Base-by-base conservation (phyloP, 37 sponge, comb jelly and placozoan genomes). In the Amphimedon queenslandica region DNA sequence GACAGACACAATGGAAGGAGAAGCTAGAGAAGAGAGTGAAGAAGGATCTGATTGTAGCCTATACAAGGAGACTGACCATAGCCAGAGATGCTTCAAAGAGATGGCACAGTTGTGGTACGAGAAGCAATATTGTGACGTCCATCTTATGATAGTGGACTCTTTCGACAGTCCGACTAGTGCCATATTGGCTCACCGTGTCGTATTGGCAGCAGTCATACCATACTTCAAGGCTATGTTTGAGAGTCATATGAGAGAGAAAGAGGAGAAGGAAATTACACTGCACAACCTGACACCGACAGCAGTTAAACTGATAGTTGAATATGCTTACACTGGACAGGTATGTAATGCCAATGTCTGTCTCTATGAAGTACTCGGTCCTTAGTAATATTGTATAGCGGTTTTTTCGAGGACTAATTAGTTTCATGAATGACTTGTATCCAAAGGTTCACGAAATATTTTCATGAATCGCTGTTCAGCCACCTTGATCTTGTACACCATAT, bases 161-260 rank as follows among this genome's bases (percentile, higher is more conserved):
- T 57, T 63, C 0, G 77, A 65, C 11, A 75, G n/a, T n/a, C 68
- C 77, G 0, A 75, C 28, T 29, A 37, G 75, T 13, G 78, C 82
- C 0, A 66, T 94, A 1, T 21, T 75, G 23, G 88, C 94, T 0
- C 94, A 94, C 42, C 74, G 72, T 42, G 37, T 87, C 16, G 81
- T 94, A 25, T 68, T 94, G 57, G 94, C 91, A 13, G 90, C 94
- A 4, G 56, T 24, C 31, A 38, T 86, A 4, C 94, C 94, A 5
- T 94, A 86, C 71, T 94, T 94, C 70, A 85, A 67, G 40, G 84
- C 91, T 53, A 83, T 94, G 91, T 79, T 94, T 71, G 81, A 84
- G 35, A 71, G 83, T 16, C 63, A 72, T 4, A 66, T 86, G 75
- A 69, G 77, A 35, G 86, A 86, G 47, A 39, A 79, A 0, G 31